Percentiles rank a stretch among this genome's conserved stretches.
Evolutionary conservation across 2,113 vertebrate species (phyloP).

Genomic region (Callocephalon fimbriatum): DNA sequence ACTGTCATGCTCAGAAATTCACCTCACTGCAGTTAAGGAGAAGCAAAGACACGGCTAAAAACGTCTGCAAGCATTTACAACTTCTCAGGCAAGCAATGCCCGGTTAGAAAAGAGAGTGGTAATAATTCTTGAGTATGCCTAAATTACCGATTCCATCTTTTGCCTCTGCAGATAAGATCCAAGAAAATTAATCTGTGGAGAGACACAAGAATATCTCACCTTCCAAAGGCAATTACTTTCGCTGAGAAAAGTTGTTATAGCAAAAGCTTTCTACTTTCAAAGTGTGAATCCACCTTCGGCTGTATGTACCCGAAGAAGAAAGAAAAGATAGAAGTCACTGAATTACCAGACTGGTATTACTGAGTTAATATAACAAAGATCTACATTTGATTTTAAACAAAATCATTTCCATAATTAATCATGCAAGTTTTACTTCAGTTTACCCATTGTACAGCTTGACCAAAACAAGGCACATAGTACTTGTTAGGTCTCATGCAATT

Average conservation of each 20-base stretch:
- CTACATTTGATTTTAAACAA: not conserved
- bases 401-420: not conserved
- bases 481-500: not conserved
- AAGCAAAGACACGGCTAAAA: not conserved
- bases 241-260: conserved; percentile 28
- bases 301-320: not conserved
- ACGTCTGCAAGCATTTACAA: not conserved
- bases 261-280: conserved; percentile 26
- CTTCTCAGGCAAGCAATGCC: not conserved
- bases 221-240: conserved; percentile 44
- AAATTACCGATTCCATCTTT: not conserved
- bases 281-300: not conserved
- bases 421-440: not conserved
- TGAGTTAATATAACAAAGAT: not conserved
- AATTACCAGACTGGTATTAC: not conserved
- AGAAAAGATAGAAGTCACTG: not conserved
- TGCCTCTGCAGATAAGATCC: not conserved
- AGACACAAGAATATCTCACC: conserved; percentile 19
- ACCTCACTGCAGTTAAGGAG: not conserved
- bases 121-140: not conserved
- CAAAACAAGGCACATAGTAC: not conserved
- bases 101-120: not conserved
- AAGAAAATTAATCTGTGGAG: conserved; percentile 28
- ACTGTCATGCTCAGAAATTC: not conserved
- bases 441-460: not conserved